phyloP scores from a whole-genome alignment of 1,140 invertebrate species.

The Papilio xuthus region DNA sequence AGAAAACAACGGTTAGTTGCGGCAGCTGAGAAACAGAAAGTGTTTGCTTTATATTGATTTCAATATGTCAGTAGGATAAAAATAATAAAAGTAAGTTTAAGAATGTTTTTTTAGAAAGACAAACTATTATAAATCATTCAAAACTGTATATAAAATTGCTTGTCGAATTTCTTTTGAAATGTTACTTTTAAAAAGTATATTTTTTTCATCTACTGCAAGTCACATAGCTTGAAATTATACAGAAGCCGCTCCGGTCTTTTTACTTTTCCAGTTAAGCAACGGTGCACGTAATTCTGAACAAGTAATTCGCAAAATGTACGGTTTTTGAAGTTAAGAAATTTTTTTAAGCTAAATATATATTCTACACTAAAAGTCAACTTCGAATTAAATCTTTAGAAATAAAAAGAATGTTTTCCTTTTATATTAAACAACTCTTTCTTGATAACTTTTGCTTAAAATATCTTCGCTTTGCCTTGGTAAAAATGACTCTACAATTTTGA shows the following conservation, averaged over 20 bases:
- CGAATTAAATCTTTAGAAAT: too few species aligned
- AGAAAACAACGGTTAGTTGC: too few species aligned
- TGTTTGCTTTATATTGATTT: too few species aligned
- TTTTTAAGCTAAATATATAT: neutral
- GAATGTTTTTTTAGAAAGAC: neutral
- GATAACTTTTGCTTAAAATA: too few species aligned
- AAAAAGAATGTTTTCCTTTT: too few species aligned
- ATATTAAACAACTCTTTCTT: too few species aligned
- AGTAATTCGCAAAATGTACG: neutral
- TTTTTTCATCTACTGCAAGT: neutral
- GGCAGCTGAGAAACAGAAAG: too few species aligned
- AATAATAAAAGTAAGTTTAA: too few species aligned
- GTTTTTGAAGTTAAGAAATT: neutral
- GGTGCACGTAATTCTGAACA: neutral
- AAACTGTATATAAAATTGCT: neutral
- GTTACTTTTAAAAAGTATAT: neutral
- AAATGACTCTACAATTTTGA: too few species aligned
- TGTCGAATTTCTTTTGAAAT: slow-evolving; percentile 6
- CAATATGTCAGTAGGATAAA: too few species aligned
- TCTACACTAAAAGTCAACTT: neutral
- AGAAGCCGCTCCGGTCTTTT: neutral
- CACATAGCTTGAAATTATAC: neutral
- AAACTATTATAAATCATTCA: neutral
- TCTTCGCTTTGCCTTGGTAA: too few species aligned
- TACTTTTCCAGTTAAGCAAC: neutral